Evolutionary conservation across 2,113 vertebrate species (phyloP), one percentile per base, ranked within the genome.

Genomic region (Eudyptes chrysolophus): DNA sequence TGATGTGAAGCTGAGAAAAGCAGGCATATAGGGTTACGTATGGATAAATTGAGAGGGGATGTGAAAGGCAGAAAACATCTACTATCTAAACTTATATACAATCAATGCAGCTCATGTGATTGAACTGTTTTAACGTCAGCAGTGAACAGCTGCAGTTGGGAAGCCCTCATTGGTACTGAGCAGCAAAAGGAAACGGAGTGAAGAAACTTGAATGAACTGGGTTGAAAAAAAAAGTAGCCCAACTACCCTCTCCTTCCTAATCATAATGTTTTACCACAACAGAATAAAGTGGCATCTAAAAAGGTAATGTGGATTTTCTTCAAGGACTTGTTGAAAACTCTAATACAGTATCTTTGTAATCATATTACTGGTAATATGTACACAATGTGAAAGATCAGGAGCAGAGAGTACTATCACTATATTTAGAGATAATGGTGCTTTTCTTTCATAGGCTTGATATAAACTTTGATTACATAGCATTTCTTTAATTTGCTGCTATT

Each of bases 391-490:
- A 92, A 95, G 94, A 51, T 40, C 85, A 74, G 89, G 94, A 87
- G 70, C 81, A 89, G 86, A 72, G 85, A 94, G 92, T 52, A 58
- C 75, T 94, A 92, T 70, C 51, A 55, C 97, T 98, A 93, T 98
- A 97, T 98, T 98, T 98, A 97, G 97, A 96, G 95, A 95, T 95
- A 98, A 98, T 97, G 60, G 74, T 97, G 82, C 86, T 98, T 98
- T 98, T 97, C 96, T 98, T 98, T 98, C 96, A 97, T 96, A 94
- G 97, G 92, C 95, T 97, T 97, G 97, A 98, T 98, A 98, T 97
- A 98, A 98, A 98, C 97, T 98, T 98, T 98, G 98, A 98, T 98
- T 98, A 98, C 98, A 98, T 97, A 96, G 98, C 96, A 98, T 98
- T 98, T 98, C 98, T 98, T 98, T 97, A 98, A 98, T 98, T 98